phyloP scores from a whole-genome alignment of 2,113 vertebrate species.

The Erythrolamprus reginae region DNA sequence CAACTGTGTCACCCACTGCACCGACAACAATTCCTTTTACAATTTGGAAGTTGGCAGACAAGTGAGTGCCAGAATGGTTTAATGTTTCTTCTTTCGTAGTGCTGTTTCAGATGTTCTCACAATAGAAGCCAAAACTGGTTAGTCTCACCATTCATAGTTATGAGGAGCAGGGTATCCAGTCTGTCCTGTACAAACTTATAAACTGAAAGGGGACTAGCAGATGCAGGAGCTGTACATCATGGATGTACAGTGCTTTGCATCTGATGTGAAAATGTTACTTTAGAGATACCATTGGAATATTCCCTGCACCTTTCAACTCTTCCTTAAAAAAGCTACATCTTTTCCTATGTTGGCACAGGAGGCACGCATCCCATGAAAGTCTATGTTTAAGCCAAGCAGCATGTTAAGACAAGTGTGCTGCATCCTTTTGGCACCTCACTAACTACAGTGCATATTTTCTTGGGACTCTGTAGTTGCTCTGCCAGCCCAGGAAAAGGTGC shows the following conservation, averaged over 20 bases:
- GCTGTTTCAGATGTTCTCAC: not conserved
- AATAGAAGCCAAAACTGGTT: not conserved
- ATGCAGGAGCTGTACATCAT: not conserved
- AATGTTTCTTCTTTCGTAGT: too few species aligned
- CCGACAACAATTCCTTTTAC: not conserved
- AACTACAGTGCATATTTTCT: not conserved
- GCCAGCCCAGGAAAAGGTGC: not conserved
- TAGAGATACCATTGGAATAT: not conserved
- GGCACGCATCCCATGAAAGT: not conserved
- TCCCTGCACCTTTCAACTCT: not conserved
- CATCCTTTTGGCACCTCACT: not conserved
- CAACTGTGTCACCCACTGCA: fast-evolving
- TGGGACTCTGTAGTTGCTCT: not conserved
- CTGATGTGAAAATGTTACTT: not conserved
- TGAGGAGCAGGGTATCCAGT: not conserved
- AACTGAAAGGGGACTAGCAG: not conserved
- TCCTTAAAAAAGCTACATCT: not conserved
- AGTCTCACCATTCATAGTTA: not conserved
- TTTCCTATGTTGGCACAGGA: not conserved
- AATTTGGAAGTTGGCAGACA: constrained; percentile 69
- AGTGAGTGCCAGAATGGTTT: constrained; percentile 58
- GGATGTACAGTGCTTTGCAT: not conserved
- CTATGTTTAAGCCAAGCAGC: not conserved
- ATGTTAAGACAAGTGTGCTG: not conserved
- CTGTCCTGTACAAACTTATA: not conserved